Base-by-base conservation (phyloP, 2,797 vertebrate genomes). In the Telmatherina bonti region DNA sequence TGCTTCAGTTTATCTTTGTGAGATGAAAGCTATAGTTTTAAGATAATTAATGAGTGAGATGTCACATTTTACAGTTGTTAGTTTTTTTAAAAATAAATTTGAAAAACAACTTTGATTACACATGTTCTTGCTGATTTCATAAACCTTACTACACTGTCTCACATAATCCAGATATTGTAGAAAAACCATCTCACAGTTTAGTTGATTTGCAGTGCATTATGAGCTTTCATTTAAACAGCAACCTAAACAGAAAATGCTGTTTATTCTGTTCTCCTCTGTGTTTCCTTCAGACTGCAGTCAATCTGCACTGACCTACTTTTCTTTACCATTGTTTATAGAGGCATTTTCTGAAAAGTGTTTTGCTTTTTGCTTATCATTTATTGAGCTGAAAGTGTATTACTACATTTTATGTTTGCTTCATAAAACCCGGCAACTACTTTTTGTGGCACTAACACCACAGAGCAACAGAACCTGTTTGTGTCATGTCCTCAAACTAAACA, bases 291-390 rank as follows among this genome's bases (percentile, higher is more conserved):
- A 66, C 59, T 49, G 56, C 62, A 56, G 30, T 20, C 15, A 13
- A 54, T 70, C 20, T 69, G 6, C 13, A 20, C 35, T 78, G 80
- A 74, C 78, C 74, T 41, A 69, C 38, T 74, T 86, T 41, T 24
- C 47, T 54, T 49, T 30, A 61, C 65, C 67, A 52, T 22, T 68
- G 43, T 81, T 74, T 65, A 38, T 38, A 65, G 43, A 49, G 29
- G 69, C 1, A 45, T 31, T 41, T 60, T 26, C 35, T 67, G 24
- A 64, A 49, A 59, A 62, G 26, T n/a, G 35, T 58, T 74, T 41
- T 62, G 35, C 12, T 62, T 35, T 61, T 60, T 68, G 36, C 70
- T 65, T 69, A 52, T 67, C 43, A 72, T 78, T 75, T 55, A 67
- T 73, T 66, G 66, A 41, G 31, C 70, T 59, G 59, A 76, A 65